phyloP scores from a whole-genome alignment of 2,888 invertebrate species.

The Ophioninae sp. region DNA sequence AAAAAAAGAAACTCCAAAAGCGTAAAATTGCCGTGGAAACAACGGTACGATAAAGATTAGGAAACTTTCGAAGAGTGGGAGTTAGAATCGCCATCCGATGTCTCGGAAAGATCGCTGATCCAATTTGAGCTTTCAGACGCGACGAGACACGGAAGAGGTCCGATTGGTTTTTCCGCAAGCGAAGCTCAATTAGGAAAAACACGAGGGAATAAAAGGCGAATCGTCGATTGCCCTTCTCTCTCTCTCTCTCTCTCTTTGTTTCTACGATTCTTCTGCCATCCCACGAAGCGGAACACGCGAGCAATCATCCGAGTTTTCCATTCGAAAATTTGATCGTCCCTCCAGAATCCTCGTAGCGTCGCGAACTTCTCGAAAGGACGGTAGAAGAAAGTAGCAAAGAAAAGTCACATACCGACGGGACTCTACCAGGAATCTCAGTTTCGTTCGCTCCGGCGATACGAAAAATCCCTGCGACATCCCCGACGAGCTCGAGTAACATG shows the following conservation, averaged over 20 bases:
- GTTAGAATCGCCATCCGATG: background rate
- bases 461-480: slow-evolving; percentile 24
- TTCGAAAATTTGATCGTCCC: background rate
- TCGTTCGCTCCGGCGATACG: slow-evolving; percentile 2
- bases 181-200: slow-evolving; percentile 46
- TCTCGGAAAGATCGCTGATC: background rate
- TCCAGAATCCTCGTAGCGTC: background rate
- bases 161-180: slow-evolving; percentile 40
- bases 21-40: background rate
- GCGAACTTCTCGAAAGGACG: background rate
- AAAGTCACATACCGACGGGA: background rate
- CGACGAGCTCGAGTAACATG: background rate
- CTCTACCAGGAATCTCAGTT: background rate
- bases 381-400: background rate
- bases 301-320: background rate
- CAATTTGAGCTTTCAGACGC: background rate
- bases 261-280: background rate
- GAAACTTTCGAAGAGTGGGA: background rate
- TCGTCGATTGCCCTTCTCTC: background rate
- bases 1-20: background rate
- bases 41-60: background rate
- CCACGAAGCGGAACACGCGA: background rate
- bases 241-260: background rate
- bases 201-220: slow-evolving; percentile 3
- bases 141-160: background rate